Percentiles rank a stretch among this genome's conserved stretches.
Evolutionary conservation across 53 echinoderm and acorn worm species (phyloP).

Genomic region (Astropecten irregularis): DNA sequence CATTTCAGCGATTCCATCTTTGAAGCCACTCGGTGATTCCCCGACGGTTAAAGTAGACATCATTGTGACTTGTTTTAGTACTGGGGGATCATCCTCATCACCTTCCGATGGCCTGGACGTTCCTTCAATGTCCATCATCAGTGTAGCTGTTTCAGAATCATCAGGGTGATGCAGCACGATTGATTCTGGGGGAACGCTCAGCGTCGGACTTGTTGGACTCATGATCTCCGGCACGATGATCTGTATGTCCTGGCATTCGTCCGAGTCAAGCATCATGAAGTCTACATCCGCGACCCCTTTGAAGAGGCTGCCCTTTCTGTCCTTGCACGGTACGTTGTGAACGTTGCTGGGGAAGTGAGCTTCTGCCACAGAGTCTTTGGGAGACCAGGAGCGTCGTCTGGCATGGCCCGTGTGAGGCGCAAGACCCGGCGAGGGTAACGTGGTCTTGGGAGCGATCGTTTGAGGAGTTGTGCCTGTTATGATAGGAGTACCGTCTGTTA

Average conservation of each 20-base stretch:
- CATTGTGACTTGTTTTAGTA: neutral
- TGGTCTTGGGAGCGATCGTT: neutral
- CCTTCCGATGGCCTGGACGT: neutral
- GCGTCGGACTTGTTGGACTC: slow-evolving; percentile 46
- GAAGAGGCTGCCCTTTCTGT: neutral
- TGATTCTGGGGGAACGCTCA: slow-evolving; percentile 3
- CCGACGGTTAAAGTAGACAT: neutral
- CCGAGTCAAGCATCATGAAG: slow-evolving; percentile 22
- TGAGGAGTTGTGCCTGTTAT: neutral
- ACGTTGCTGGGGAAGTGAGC: slow-evolving; percentile 46
- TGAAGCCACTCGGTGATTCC: slow-evolving; percentile 33
- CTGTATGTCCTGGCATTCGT: slow-evolving; percentile 73
- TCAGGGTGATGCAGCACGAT: neutral
- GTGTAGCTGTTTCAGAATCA: neutral
- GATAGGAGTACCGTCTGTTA: slow-evolving; percentile 7
- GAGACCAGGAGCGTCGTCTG: slow-evolving; percentile 81
- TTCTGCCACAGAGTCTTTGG: slow-evolving; percentile 62
- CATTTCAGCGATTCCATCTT: slow-evolving; percentile 36
- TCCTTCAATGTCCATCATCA: neutral
- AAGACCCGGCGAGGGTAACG: neutral
- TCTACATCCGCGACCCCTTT: neutral
- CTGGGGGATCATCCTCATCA: neutral
- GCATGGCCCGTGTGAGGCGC: slow-evolving; percentile 22
- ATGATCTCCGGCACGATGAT: slow-evolving; percentile 47
- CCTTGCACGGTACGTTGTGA: neutral